Evolutionary conservation across 1,140 invertebrate species (phyloP).

Genomic region (Armadillidium nasatum): DNA sequence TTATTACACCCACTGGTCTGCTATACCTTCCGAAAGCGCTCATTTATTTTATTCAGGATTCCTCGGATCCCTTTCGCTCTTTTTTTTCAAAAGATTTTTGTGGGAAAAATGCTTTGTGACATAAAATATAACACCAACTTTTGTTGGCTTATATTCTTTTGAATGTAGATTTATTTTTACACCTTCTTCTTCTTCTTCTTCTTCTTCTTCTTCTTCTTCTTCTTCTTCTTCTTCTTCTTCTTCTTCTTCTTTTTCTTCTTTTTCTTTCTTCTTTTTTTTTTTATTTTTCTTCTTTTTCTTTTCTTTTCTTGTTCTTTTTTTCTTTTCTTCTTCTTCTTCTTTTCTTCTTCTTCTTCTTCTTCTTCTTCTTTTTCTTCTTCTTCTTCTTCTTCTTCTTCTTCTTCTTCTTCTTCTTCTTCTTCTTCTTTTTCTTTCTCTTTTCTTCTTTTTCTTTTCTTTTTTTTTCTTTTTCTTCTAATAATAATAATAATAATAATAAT

Average conservation of each 20-base stretch:
- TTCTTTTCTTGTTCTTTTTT: not conserved
- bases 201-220: not conserved
- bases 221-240: not conserved
- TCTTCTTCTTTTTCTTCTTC: not conserved
- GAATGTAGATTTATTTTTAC: not conserved
- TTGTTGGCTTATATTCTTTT: not conserved
- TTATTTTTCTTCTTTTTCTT: not conserved
- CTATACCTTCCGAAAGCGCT: no score
- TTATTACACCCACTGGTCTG: no score
- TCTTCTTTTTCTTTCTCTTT: not conserved
- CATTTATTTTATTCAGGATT: no score
- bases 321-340: not conserved
- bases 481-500: no score
- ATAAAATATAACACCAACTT: not conserved
- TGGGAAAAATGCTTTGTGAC: no score
- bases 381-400: not conserved
- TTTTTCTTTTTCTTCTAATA: not conserved
- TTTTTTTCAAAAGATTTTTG: no score
- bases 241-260: not conserved
- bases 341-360: not conserved
- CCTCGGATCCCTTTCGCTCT: no score
- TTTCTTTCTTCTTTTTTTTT: not conserved
- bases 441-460: not conserved
- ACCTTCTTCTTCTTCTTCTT: not conserved
- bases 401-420: slow-evolving; percentile 4